Evolutionary conservation across 2,113 vertebrate species (phyloP).

Genomic region (Setophaga kirtlandii): DNA sequence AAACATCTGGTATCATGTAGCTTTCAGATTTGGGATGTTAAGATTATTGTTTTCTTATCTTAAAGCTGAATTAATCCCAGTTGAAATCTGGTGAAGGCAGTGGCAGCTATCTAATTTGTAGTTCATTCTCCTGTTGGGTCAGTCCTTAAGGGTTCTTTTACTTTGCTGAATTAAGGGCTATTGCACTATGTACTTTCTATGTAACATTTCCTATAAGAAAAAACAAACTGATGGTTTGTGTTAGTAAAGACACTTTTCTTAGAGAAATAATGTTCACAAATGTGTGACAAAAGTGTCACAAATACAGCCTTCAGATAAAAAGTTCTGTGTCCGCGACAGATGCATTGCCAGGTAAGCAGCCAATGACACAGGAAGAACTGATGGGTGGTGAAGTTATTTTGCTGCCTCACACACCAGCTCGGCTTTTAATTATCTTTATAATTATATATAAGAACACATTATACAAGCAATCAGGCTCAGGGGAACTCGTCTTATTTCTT

Average conservation of each 20-base stretch:
- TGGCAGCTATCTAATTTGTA: neutral
- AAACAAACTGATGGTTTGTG: neutral
- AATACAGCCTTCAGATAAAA: neutral
- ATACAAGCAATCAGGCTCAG: constrained; percentile 25
- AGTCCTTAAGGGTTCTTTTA: neutral
- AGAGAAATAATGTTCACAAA: neutral
- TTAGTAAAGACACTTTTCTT: neutral
- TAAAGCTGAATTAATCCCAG: neutral
- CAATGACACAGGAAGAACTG: neutral
- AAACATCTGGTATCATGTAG: neutral
- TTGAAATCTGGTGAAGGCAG: neutral
- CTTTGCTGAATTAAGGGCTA: neutral
- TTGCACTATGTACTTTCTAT: neutral
- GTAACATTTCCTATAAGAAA: neutral
- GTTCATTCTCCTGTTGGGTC: neutral
- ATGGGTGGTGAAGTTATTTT: neutral
- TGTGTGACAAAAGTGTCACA: neutral
- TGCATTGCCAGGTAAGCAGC: neutral
- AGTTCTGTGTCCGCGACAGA: neutral
- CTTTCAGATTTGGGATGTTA: neutral
- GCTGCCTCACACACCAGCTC: neutral
- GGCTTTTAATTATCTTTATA: neutral
- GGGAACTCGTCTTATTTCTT: constrained; percentile 38
- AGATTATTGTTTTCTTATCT: neutral
- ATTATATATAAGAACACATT: constrained; percentile 31